Base-by-base conservation (phyloP, 2,888 invertebrate species). In the Caenorhabditis sp. region DNA sequence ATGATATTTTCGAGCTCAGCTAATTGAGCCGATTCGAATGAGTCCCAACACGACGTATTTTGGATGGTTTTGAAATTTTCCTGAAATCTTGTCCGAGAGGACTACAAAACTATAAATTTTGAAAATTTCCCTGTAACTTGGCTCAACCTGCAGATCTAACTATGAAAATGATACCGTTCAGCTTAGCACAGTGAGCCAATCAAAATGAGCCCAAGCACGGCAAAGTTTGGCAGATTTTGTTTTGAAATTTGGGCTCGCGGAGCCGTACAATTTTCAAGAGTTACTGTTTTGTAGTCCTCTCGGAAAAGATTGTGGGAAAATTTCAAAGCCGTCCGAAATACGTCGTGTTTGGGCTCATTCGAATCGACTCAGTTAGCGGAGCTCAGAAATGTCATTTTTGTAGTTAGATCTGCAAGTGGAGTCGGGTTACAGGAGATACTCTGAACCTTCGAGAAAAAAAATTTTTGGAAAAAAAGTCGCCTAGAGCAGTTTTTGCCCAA, bases 341-440 rank as follows among this genome's bases (percentile, higher is more conserved):
- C n/a, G 38, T 59, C 24, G 35, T 10, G 19, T 35, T 38, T 38
- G 16, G 31, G 35, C 59, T 59, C 59, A 59, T 38, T 58, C n/a
- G 14, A 31, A 58, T n/a, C n/a, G 58, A 8, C 58, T 58, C 16
- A 31, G 7, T 16, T 16, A 7, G n/a, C 58, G 28, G 58, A 58
- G 1, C 28, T 2, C 31, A 31, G 26, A 2, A n/a, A 2, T 31
- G n/a, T 16, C 14, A 58, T 28, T 58, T 58, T 31, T n/a, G 31
- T 6, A 3, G n/a, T 1, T 12, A 2, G 16, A 3, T 7, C 26
- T 16, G 16, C 28, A 58, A 8, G 3, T n/a, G n/a, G n/a, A n/a
- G 31, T n/a, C 16, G n/a, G n/a, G 58, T 4, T 58, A 58, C 31
- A 26, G 58, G 16, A 31, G 58, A 54, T 54, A 5, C 26, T 14